Conservation (phyloP, 2,797 vertebrate genomes). For the Galaxias olidus region DNA sequence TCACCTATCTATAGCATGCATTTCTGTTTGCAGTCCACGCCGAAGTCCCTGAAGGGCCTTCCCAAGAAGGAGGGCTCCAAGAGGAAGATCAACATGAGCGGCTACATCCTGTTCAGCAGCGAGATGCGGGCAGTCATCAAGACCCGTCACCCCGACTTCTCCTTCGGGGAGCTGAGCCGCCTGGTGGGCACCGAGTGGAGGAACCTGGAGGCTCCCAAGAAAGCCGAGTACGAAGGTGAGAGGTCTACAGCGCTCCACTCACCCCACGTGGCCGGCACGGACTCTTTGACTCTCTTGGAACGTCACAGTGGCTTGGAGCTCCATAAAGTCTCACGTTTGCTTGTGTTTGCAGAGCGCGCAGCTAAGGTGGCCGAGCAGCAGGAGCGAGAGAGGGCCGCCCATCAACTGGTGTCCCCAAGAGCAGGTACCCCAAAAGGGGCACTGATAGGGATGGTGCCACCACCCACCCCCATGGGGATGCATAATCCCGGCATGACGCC, state of each 20-base stretch:
- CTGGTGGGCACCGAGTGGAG: conserved; percentile 99
- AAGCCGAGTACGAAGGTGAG: conserved; percentile 98
- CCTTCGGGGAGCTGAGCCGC: conserved; percentile 97
- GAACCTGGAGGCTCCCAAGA: conserved; percentile 93
- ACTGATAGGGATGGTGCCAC: conserved; percentile 95
- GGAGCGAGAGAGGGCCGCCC: conserved; percentile 93
- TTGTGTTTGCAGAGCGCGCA: conserved; percentile 89
- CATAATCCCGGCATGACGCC: conserved; percentile 97
- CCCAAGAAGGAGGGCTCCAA: conserved; percentile 96
- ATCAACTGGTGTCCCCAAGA: conserved; percentile 92
- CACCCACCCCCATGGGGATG: conserved; percentile 97
- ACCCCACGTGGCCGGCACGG: too few relatives aligned
- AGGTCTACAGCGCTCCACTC: not conserved
- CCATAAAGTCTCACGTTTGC: not conserved
- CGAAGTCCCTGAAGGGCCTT: conserved; percentile 92
- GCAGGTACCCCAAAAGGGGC: conserved; percentile 97
- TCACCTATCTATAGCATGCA: not conserved
- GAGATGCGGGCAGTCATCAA: conserved; percentile 99
- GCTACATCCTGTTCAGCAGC: conserved; percentile 99
- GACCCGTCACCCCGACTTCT: conserved; percentile 96
- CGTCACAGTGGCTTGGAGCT: not conserved
- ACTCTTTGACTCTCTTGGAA: not conserved
- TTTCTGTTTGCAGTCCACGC: conserved; percentile 82
- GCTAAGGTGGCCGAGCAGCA: conserved; percentile 99
- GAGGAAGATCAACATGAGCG: conserved; percentile 99